phyloP scores from a whole-genome alignment of 2,888 invertebrate genomes.

The Dysmachus trigonus region DNA sequence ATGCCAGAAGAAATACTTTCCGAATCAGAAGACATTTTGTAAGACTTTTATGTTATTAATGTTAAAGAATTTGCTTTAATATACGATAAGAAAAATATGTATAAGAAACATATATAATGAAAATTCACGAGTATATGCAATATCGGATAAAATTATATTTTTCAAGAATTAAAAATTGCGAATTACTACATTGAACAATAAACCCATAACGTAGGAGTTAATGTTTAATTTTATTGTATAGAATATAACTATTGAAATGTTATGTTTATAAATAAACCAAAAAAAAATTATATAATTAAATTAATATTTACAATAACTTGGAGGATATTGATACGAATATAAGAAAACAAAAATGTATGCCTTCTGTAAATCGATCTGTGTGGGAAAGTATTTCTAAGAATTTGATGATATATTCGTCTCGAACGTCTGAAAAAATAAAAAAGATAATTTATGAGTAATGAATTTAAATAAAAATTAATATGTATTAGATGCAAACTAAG shows the following conservation, averaged over 20 bases:
- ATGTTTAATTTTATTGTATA: neutral
- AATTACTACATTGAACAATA: neutral
- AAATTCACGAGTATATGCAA: constrained; percentile 29
- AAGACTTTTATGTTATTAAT: neutral
- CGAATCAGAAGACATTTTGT: constrained; percentile 60
- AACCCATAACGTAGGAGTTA: neutral
- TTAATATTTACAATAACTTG: constrained; percentile 9
- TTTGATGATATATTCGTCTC: constrained; percentile 30
- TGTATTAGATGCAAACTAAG: neutral
- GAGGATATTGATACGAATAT: neutral
- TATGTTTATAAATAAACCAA: neutral
- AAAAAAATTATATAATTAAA: neutral
- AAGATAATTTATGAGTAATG: neutral
- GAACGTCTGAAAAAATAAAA: constrained; percentile 19
- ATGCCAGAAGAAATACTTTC: constrained; percentile 69
- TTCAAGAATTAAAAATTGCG: constrained; percentile 15
- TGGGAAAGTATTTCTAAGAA: constrained; percentile 35
- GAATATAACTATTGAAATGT: neutral
- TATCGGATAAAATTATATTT: constrained; percentile 16
- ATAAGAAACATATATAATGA: neutral
- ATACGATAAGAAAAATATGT: neutral
- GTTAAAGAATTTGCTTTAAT: neutral
- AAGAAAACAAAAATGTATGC: neutral
- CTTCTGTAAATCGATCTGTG: neutral
- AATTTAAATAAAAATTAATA: neutral